Evolutionary conservation across 2,888 invertebrate genomes (phyloP).

Genomic region (Mythimna ferrago): DNA sequence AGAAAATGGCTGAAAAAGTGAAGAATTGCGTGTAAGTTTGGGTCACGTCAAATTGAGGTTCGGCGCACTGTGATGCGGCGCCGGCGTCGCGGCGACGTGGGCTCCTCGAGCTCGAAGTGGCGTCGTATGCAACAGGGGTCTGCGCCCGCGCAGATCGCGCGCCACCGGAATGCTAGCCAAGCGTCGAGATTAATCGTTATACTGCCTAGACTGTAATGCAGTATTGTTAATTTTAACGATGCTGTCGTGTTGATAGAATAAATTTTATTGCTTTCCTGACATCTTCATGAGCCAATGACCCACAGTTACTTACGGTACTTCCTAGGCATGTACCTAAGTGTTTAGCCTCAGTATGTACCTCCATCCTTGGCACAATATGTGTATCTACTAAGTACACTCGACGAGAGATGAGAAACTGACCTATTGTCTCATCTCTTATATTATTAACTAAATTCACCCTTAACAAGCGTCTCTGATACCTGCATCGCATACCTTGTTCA

Average conservation of each 20-base stretch:
- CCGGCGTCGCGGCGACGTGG: constrained; percentile 40
- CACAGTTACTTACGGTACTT: constrained; percentile 84
- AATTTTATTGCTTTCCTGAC: constrained; percentile 82
- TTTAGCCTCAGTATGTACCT: constrained; percentile 75
- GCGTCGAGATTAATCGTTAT: constrained; percentile 64
- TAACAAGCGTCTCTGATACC: constrained; percentile 13
- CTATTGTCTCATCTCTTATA: constrained; percentile 34
- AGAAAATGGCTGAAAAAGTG: constrained; percentile 8
- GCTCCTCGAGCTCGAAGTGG: constrained; percentile 22
- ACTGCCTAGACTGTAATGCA: constrained; percentile 66
- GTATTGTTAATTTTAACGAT: constrained; percentile 78
- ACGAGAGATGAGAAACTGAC: constrained; percentile 47
- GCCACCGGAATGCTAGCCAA: constrained; percentile 57
- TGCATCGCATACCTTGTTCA: constrained; percentile 27
- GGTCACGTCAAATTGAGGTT: constrained; percentile 63
- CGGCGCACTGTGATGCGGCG: constrained; percentile 63
- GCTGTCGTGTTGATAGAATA: constrained; percentile 75
- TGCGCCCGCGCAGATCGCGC: constrained; percentile 45
- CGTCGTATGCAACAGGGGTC: constrained; percentile 41
- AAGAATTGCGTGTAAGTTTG: constrained; percentile 60
- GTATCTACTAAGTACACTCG: constrained; percentile 51
- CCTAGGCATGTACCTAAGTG: constrained; percentile 64
- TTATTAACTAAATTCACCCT: constrained; percentile 22
- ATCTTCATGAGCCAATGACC: constrained; percentile 87
- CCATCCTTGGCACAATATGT: constrained; percentile 70